Conservation (phyloP, 2,888 invertebrate genomes). For the Apocheima hispidaria region DNA sequence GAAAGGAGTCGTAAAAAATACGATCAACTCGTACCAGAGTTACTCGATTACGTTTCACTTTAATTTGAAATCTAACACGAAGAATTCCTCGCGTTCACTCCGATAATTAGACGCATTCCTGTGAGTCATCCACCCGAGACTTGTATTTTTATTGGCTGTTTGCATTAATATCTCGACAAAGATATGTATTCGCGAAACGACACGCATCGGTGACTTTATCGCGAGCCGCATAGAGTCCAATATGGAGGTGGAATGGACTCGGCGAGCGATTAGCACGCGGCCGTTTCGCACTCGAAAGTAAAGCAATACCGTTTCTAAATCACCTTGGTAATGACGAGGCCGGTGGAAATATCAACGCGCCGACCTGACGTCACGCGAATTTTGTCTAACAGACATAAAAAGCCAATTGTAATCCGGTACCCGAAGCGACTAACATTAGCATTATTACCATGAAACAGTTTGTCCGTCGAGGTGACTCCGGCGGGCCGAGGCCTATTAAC, state of each 20-base stretch:
- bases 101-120: constrained; percentile 80
- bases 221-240: constrained; percentile 55
- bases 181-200: constrained; percentile 60
- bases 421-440: constrained; percentile 47
- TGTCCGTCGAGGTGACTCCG: constrained; percentile 42
- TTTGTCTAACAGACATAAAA: constrained; percentile 55
- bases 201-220: constrained; percentile 60
- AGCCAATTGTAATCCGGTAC: constrained; percentile 47
- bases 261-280: constrained; percentile 48
- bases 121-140: constrained; percentile 80
- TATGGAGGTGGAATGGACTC: constrained; percentile 50
- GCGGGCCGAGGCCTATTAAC: constrained; percentile 30
- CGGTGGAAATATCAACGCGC: constrained; percentile 57
- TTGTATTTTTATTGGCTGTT: constrained; percentile 78
- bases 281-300: constrained; percentile 62
- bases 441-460: constrained; percentile 45
- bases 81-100: constrained; percentile 70
- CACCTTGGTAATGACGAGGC: constrained; percentile 64
- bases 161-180: constrained; percentile 71
- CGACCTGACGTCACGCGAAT: constrained; percentile 59
- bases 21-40: constrained; percentile 45
- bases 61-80: constrained; percentile 76
- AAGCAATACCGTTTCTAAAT: constrained; percentile 64
- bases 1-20: constrained; percentile 38
- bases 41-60: constrained; percentile 65